Conservation (phyloP, 2,113 vertebrate genomes). For the Cottus gobio region DNA sequence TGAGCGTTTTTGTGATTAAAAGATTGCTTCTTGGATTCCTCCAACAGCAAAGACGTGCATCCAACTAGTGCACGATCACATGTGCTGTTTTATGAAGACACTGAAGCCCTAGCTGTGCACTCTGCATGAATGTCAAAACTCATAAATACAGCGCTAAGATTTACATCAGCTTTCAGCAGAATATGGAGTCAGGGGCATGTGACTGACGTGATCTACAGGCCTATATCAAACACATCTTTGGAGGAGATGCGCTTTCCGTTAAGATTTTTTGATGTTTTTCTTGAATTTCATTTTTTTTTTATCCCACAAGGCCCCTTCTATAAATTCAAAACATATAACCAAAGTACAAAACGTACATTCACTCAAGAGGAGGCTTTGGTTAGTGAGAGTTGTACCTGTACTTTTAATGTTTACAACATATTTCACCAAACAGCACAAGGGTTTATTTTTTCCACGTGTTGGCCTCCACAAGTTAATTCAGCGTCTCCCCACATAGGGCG, state of each 20-base stretch:
- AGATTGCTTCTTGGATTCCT: constrained; percentile 29
- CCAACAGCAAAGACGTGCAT: neutral
- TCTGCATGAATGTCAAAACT: constrained; percentile 22
- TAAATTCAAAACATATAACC: neutral
- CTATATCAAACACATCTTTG: neutral
- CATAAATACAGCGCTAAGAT: constrained; percentile 20
- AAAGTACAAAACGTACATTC: neutral
- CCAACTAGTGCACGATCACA: neutral
- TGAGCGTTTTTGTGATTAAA: constrained; percentile 32
- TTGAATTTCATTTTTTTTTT: neutral
- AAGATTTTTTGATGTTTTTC: neutral
- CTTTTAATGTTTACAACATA: neutral
- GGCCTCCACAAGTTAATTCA: neutral
- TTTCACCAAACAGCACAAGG: neutral
- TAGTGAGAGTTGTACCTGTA: neutral
- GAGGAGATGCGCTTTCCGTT: neutral
- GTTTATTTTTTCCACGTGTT: neutral
- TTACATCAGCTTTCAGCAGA: constrained; percentile 12
- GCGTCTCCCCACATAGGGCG: neutral
- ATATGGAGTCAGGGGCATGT: neutral
- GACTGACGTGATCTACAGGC: constrained; percentile 1
- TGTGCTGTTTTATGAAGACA: constrained; percentile 18
- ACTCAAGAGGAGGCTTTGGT: neutral
- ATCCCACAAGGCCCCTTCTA: neutral
- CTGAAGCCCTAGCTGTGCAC: constrained; percentile 8